A percentile compares a stretch with the other conserved stretches of the same genome.
These are phyloP conservation scores for Zophobas atratus DNA, from an alignment of 1,140 invertebrate species.

Conservation along the genomic window DNA sequence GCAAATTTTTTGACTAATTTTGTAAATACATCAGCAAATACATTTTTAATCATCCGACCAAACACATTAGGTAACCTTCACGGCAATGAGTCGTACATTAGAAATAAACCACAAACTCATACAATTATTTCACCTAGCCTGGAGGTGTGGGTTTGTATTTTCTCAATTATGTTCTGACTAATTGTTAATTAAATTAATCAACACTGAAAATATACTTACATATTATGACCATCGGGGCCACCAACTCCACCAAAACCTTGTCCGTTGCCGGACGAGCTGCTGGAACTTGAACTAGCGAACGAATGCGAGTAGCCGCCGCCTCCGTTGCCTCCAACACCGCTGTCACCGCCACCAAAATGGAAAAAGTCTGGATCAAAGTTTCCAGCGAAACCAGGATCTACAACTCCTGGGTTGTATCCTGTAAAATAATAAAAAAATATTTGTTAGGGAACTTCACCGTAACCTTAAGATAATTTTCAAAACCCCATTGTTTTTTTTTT, in stretches of 20 bases:
- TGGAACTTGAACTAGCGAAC: constrained; percentile 52
- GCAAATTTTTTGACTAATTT: too few relatives aligned
- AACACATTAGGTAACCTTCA: constrained; percentile 19
- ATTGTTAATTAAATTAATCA: constrained; percentile 2
- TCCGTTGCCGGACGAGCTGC: constrained; percentile 43
- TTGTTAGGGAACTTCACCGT: background rate
- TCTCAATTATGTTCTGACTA: background rate
- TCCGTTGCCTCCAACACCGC: background rate
- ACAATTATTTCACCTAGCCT: background rate
- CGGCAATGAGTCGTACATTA: constrained; percentile 11
- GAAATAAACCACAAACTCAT: background rate
- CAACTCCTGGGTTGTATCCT: constrained; percentile 18
- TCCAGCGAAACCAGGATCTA: constrained; percentile 11
- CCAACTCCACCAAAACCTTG: constrained; percentile 50
- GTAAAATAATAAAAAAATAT: constrained; percentile 1
- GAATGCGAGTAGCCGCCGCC: constrained; percentile 42
- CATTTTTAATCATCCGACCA: constrained; percentile 11
- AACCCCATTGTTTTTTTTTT: background rate
- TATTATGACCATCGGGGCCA: constrained; percentile 28
- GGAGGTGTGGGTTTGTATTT: background rate
- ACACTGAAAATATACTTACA: background rate
- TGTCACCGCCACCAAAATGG: background rate
- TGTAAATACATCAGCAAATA: background rate
- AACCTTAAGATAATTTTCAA: too few relatives aligned
- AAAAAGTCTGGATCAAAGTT: background rate